Base-by-base conservation (phyloP, 2,888 invertebrate genomes). In the Sarcophaga rosellei region DNA sequence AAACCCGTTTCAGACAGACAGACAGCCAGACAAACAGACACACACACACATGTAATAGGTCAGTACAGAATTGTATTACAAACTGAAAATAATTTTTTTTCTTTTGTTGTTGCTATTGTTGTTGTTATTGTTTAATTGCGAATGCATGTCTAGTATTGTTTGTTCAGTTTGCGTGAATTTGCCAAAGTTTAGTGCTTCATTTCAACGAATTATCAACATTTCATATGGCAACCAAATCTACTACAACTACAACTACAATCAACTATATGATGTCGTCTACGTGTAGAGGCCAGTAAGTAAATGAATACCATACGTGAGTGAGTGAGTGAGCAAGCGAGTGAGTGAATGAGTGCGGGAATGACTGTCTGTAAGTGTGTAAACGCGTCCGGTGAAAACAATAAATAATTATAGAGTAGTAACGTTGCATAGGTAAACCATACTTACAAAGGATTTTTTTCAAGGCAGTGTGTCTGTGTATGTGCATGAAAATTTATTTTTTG, bases 101-200 rank as follows among this genome's bases (percentile, higher is more conserved):
- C 35, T 2, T 8, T 35, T 35, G 35, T 35, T 35, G 35, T 35
- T 35, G 61, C 21, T 10, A 2, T 23, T 20, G 25, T 20, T 21
- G 4, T 25, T 65, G 45, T 72, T 47, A 25, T 72, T 61, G 35
- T 82, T 82, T 86, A 86, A 86, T 86, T 86, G 84, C 84, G 61
- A 84, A 78, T 86, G 84, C 86, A 86, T 86, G 86, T 86, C 84
- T 84, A 73, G 73, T 78, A 75, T 81, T 83, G 80, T 83, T 80
- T 74, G 77, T 70, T 76, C 72, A 85, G 83, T 87, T 91, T 91
- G 92, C 92, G 92, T 92, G 92, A 92, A 92, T 92, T 92, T 92
- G 92, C 91, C 89, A 92, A 92, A 91, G 92, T 92, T 92, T 92
- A 92, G 92, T 90, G 90, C 92, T 90, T 91, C 90, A 91, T 91